phyloP scores from a whole-genome alignment of 92 coral and sea anemone species.

The Galaxea fascicularis region DNA sequence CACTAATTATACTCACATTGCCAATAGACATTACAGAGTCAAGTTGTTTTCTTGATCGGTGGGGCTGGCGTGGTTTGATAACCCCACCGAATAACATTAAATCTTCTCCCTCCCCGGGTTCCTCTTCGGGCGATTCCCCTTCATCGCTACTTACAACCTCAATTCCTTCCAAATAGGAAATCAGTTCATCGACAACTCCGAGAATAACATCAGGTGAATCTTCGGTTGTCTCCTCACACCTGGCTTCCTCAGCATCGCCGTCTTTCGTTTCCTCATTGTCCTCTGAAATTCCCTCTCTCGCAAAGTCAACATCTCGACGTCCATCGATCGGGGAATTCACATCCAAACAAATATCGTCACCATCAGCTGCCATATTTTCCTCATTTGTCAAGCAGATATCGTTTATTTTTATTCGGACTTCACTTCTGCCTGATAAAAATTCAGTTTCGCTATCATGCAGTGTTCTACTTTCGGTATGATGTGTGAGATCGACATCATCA shows the following conservation, averaged over 20 bases:
- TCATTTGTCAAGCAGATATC: slow-evolving; percentile 38
- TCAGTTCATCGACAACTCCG: slow-evolving; percentile 83
- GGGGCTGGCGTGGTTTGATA: slow-evolving; percentile 40
- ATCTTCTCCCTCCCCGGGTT: slow-evolving; percentile 32
- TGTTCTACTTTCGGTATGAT: slow-evolving; percentile 57
- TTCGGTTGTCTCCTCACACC: slow-evolving; percentile 53
- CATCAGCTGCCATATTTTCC: slow-evolving; percentile 40
- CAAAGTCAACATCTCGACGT: slow-evolving; percentile 19
- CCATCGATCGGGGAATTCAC: slow-evolving; percentile 12
- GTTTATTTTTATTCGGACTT: slow-evolving; percentile 28
- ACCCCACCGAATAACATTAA: slow-evolving; percentile 48
- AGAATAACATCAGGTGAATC: slow-evolving; percentile 70
- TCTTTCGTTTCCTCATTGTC: slow-evolving; percentile 25
- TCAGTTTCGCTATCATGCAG: slow-evolving; percentile 31
- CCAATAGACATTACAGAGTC: slow-evolving; percentile 71
- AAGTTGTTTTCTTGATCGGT: slow-evolving; percentile 51
- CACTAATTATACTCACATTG: slow-evolving; percentile 71
- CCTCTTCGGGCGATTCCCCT: slow-evolving; percentile 43
- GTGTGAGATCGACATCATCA: slow-evolving; percentile 29
- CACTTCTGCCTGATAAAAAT: slow-evolving; percentile 22
- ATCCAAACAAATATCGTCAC: slow-evolving; percentile 11
- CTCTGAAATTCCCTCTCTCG: slow-evolving; percentile 26
- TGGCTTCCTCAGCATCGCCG: slow-evolving; percentile 47
- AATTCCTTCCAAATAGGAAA: slow-evolving; percentile 79
- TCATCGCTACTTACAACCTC: slow-evolving; percentile 81